Evolutionary conservation across 2,113 vertebrate genomes (phyloP).

Genomic region (Pithys albifrons): DNA sequence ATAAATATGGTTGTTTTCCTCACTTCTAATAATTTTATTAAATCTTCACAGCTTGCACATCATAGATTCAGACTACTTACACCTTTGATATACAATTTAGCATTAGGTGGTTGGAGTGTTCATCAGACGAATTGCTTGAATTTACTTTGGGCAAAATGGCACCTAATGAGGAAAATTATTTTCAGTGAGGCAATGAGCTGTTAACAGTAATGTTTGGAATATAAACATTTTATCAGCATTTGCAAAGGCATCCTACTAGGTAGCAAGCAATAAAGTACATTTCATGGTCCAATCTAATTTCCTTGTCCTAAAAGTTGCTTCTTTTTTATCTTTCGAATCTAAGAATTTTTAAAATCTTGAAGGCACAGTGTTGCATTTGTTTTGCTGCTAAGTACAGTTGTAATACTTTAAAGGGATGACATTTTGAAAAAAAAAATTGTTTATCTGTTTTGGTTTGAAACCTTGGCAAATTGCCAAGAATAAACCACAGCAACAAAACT

Average conservation of each 20-base stretch:
- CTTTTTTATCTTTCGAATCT: neutral
- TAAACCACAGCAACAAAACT: too few species aligned
- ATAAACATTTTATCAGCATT: slow-evolving; percentile 47
- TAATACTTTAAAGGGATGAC: neutral
- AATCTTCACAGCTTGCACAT: neutral
- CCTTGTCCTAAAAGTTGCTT: neutral
- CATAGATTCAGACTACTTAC: neutral
- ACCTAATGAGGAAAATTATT: neutral
- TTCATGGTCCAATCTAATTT: neutral
- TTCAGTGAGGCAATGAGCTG: neutral
- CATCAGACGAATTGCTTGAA: neutral
- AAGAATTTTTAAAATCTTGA: neutral
- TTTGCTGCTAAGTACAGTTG: neutral
- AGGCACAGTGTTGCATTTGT: neutral
- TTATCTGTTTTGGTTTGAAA: too few species aligned
- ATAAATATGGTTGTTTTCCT: neutral
- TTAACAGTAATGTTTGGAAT: slow-evolving; percentile 23
- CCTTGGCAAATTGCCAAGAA: too few species aligned
- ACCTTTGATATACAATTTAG: neutral
- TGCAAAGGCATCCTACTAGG: neutral
- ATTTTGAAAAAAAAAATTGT: neutral
- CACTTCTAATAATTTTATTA: neutral
- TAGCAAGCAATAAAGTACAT: neutral
- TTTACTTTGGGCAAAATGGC: neutral
- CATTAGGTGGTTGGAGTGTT: neutral